Base-by-base conservation (phyloP, 92 coral and sea anemone genomes). In the Palythoa grandis region DNA sequence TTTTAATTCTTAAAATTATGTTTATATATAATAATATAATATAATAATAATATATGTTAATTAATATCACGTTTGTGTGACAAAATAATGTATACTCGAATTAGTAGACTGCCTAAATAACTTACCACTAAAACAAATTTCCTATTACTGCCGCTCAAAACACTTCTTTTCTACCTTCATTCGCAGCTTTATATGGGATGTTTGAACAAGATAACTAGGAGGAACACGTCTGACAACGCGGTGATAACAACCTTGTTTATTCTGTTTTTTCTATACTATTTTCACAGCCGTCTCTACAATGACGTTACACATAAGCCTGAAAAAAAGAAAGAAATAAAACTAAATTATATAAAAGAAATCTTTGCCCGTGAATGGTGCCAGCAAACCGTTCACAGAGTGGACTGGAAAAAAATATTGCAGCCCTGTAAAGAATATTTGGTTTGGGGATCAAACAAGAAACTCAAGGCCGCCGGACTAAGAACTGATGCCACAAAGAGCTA, bases 401-500 rank as follows among this genome's bases (percentile, higher is more conserved):
- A 95, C 84, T 95, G 98, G 98, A 79, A 75, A 74, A 78, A 79
- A 47, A 72, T 93, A 1, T 58, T 87, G 15, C 17, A 79, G 9
- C 92, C 95, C 17, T 95, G 98, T 43, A 72, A 82, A 37, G 90
- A 86, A 0, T 88, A 79, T 47, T 66, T 89, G 2, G 77, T 72
- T 39, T 93, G 92, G 93, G 84, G 86, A 3, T 56, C 69, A 22
- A 74, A 58, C 50, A 76, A 74, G 12, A 88, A 58, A 1, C 90
- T 91, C 19, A 93, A 94, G 92, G 82, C 86, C 3, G 57, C 71
- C 4, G 76, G 25, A 70, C 90, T 83, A 70, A 90, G 70, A 56
- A 93, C 98, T 5, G 92, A 94, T 66, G 88, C 91, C 8, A 40
- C 85, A 25, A 77, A 83, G 70, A 96, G 98, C 66, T 94, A 86